Conservation (phyloP, 1,140 invertebrate genomes). For the Tetramorium alpestre region DNA sequence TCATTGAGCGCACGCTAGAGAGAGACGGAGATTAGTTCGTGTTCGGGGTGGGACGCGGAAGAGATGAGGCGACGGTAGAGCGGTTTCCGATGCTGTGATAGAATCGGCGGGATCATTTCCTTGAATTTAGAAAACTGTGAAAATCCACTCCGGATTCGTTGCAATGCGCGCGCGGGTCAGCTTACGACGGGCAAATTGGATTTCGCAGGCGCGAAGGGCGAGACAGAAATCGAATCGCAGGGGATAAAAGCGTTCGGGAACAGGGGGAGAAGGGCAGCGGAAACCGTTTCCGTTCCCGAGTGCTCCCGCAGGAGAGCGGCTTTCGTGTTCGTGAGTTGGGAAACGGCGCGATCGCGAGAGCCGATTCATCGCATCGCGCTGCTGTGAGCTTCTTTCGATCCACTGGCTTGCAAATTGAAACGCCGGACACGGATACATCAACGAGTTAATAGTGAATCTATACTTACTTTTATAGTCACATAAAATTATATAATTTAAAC, state of each 20-base stretch:
- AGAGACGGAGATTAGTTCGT: constrained; percentile 49
- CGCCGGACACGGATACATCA: background rate
- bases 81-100: constrained; percentile 36
- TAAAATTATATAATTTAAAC: background rate
- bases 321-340: constrained; percentile 14
- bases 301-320: constrained; percentile 49
- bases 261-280: background rate
- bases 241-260: constrained; percentile 20
- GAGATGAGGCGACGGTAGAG: constrained; percentile 38
- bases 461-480: background rate
- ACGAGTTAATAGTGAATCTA: background rate
- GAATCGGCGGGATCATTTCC: constrained; percentile 59
- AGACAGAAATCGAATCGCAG: constrained; percentile 42
- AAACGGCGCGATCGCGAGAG: constrained; percentile 27
- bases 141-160: constrained; percentile 51
- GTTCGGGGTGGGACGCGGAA: background rate
- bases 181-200: constrained; percentile 61
- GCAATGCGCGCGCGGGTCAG: constrained; percentile 30
- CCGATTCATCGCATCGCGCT: constrained; percentile 30
- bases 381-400: constrained; percentile 8
- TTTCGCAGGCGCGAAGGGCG: constrained; percentile 35
- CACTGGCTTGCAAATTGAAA: constrained; percentile 40
- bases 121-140: constrained; percentile 62
- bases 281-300: constrained; percentile 56
- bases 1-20: background rate